Evolutionary conservation across 2,888 invertebrate species (phyloP).

Genomic region (Macaria liturata): DNA sequence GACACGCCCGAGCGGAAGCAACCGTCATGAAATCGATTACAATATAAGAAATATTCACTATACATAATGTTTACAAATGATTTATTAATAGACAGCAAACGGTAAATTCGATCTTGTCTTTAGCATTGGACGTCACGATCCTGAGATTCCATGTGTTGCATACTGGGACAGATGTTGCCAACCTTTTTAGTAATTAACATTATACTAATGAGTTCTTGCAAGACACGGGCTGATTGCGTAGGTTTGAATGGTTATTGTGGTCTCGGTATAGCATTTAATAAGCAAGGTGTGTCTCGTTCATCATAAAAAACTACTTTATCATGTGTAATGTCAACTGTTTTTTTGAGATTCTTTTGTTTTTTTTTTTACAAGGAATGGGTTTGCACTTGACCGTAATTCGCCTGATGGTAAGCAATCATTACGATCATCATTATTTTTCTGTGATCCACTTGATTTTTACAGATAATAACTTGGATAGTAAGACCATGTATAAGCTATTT

Average conservation of each 20-base stretch:
- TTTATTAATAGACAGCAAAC: conserved; percentile 35
- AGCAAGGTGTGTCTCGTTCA: too few species aligned
- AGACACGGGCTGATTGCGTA: conserved; percentile 13
- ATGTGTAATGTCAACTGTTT: too few species aligned
- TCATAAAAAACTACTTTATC: too few species aligned
- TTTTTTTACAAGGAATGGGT: too few species aligned
- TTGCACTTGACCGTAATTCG: too few species aligned
- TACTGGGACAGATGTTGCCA: conserved; percentile 47
- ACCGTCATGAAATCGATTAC: conserved; percentile 14
- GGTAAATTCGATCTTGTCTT: conserved; percentile 57
- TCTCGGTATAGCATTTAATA: not conserved
- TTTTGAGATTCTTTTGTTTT: too few species aligned
- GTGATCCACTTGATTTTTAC: too few species aligned
- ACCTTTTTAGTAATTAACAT: conserved; percentile 38
- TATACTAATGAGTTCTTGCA: conserved; percentile 15
- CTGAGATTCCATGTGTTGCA: conserved; percentile 55
- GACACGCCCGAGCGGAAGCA: conserved; percentile 21
- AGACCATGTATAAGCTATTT: too few species aligned
- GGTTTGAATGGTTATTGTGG: conserved; percentile 6
- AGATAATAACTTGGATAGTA: too few species aligned
- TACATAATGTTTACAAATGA: conserved; percentile 23
- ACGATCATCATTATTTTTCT: too few species aligned
- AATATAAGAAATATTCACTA: conserved; percentile 1
- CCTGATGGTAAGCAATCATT: too few species aligned
- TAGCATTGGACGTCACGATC: conserved; percentile 59